Evolutionary conservation across 2,113 vertebrate genomes (phyloP), one percentile per base, ranked within the genome.

Genomic region (Esox niger): DNA sequence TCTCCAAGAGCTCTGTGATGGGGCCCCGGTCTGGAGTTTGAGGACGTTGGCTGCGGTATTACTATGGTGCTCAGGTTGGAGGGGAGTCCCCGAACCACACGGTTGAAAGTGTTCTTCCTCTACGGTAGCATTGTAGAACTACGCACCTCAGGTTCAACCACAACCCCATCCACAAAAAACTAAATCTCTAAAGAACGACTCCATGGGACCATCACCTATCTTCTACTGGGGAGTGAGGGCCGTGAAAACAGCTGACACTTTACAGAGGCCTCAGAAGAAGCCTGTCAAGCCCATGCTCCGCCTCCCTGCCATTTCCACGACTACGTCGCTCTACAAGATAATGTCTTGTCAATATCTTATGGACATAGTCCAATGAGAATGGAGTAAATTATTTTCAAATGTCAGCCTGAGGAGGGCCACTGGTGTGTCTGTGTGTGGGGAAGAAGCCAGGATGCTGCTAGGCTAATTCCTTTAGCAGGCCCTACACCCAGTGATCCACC

Each of bases 391-490:
- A 81, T 81, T 79, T 81, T 79, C 65, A 69, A 64, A 79, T 58
- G 75, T 74, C 60, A 47, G 13, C 23, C 29, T 26, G 73, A 73
- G 64, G 59, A 70, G 74, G 65, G 68, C 80, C 77, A 80, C 68
- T 49, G 79, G 73, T 64, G 62, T 77, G 66, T 21, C n/a, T n/a
- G n/a, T n/a, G n/a, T n/a, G n/a, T n/a, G n/a, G n/a, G n/a, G 43
- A 66, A 43, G 38, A 43, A 43, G 38, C 38, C 60, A 54, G 59
- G 63, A 43, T 29, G 66, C 43, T 55, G 62, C 70, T 64, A 52
- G 62, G 62, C 76, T 87, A 84, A 88, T 86, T 82, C 79, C 82
- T 88, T 89, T 87, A 89, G 84, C 1, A 57, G 65, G 65, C 68
- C 74, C 75, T 17, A 26, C 56, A 23, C 25, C 56, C 56, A 58